A percentile compares a stretch with the other conserved stretches of the same genome.
phyloP scores from a whole-genome alignment of 2,888 invertebrate species.

The Lasioglossum morio region DNA sequence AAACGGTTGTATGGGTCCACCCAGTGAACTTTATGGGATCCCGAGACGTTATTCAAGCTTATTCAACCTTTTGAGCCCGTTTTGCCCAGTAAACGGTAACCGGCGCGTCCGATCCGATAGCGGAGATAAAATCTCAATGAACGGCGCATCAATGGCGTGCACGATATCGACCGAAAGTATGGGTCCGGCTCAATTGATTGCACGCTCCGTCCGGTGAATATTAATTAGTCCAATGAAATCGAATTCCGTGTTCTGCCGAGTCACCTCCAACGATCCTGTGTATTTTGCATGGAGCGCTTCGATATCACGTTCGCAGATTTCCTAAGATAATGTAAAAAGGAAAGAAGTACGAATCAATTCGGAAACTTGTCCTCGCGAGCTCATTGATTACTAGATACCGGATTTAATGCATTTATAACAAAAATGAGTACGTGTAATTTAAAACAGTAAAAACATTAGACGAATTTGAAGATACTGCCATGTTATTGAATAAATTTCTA shows the following conservation, averaged over 20 bases:
- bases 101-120: conserved; percentile 1
- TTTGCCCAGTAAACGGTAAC: neutral
- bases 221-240: conserved; percentile 6
- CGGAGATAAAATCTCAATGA: conserved; percentile 7
- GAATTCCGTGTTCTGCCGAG: neutral
- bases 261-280: neutral
- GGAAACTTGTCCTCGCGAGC: neutral
- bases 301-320: neutral
- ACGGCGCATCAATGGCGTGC: neutral
- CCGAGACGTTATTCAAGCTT: conserved; percentile 14
- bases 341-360: neutral
- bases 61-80: conserved; percentile 6
- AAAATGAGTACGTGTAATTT: too few relatives aligned
- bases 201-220: neutral
- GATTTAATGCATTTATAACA: too few relatives aligned
- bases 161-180: conserved; percentile 5
- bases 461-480: too few relatives aligned
- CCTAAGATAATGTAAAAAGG: neutral
- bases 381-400: neutral
- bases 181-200: neutral
- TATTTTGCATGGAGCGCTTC: neutral
- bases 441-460: too few relatives aligned
- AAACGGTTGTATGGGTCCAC: neutral
- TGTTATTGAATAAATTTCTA: too few relatives aligned
- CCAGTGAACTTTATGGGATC: neutral